Base-by-base conservation (phyloP, 2,888 invertebrate species). In the Meiosimyza platycephala region DNA sequence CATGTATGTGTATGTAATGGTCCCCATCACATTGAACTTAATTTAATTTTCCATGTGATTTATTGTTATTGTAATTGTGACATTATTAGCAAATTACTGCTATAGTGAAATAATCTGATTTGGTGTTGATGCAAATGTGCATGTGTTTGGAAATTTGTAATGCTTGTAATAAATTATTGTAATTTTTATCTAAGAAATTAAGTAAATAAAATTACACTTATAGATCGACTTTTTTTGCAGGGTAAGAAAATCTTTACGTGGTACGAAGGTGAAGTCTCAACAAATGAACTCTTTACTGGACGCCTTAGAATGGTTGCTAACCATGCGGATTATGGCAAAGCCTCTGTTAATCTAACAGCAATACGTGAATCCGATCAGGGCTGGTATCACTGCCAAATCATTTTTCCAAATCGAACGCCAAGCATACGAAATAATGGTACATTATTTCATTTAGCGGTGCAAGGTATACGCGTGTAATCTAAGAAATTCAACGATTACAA, bases 331-430 rank as follows among this genome's bases (percentile, higher is more conserved):
- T 89, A 89, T 66, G 91, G 91, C 75, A 89, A 90, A 74, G 93
- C 92, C 22, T 89, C 90, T 78, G 91, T 96, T 80, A 96, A 96
- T 89, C 89, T 97, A 77, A 95, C 94, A 72, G 92, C 94, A 78
- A 95, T 97, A 80, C 90, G 94, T 76, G 95, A 95, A 87, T 91
- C 93, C 67, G 97, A 97, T 88, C 93, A 94, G 82, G 97, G 97
- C 78, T 94, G 95, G 91, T 97, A 95, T 88, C 94, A 95, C 88
- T 97, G 97, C 88, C 92, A 91, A 84, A 93, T 97, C 76, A 90
- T 93, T 82, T 96, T 95, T 86, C 94, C 96, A 75, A 95, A 96
- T 88, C 91, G 96, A 80, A 91, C 94, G 71, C 95, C 95, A n/a
- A 93, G 93, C 78, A 90, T 92, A 47, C 90, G 94, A 77, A 93